Conservation (phyloP, 92 coral and sea anemone species). For the Umimayanthus chanpuru region DNA sequence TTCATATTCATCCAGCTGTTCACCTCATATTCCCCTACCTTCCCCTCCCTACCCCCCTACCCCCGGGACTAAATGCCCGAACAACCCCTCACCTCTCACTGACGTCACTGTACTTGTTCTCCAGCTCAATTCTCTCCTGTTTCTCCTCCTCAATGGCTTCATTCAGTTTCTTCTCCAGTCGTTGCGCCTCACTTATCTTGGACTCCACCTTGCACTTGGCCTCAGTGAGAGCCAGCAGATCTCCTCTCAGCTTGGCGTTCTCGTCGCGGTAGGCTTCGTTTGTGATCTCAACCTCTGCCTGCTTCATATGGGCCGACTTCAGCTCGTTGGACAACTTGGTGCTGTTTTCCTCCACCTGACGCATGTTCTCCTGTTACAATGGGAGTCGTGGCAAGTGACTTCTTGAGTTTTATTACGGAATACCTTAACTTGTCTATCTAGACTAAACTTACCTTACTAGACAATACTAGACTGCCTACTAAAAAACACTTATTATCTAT, state of each 20-base stretch:
- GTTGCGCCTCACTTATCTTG: conserved; percentile 74
- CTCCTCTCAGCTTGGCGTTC: conserved; percentile 78
- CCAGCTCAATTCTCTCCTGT: conserved; percentile 56
- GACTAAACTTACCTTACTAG: too few relatives aligned
- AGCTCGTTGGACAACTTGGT: conserved; percentile 65
- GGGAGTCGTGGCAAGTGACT: too few relatives aligned
- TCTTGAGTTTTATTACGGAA: too few relatives aligned
- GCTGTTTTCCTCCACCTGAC: conserved; percentile 60
- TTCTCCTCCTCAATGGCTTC: conserved; percentile 78
- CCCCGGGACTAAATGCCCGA: background rate
- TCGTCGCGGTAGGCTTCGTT: conserved; percentile 85
- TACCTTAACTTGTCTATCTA: too few relatives aligned
- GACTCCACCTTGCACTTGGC: conserved; percentile 79
- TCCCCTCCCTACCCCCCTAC: background rate
- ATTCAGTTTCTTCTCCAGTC: conserved; percentile 74
- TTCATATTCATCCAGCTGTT: too few relatives aligned
- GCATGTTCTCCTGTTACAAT: conserved; percentile 34
- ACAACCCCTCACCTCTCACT: conserved; percentile 27
- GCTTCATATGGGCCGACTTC: conserved; percentile 70
- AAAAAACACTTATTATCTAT: too few relatives aligned
- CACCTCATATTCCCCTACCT: background rate
- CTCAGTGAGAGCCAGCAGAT: conserved; percentile 71
- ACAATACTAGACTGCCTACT: too few relatives aligned
- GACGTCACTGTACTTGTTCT: conserved; percentile 59
- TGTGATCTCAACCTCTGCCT: conserved; percentile 86